Conservation (phyloP, 2,888 invertebrate genomes). For the Meliscaeva auricollis region DNA sequence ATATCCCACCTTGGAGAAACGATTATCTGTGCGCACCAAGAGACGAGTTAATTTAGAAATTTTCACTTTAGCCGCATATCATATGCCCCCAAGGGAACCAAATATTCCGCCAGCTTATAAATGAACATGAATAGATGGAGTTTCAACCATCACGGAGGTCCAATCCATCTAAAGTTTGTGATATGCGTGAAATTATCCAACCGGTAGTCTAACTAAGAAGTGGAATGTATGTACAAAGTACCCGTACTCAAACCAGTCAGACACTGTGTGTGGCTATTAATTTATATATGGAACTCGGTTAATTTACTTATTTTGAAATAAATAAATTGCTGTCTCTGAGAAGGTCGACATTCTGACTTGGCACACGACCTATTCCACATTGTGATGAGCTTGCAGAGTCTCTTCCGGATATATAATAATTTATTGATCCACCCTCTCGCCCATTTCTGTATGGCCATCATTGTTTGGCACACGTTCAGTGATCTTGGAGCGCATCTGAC, state of each 20-base stretch:
- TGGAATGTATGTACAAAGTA: constrained; percentile 23
- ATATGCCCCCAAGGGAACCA: constrained; percentile 55
- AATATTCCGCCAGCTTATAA: not conserved
- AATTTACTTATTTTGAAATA: constrained; percentile 49
- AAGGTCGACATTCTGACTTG: constrained; percentile 20
- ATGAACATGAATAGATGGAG: constrained; percentile 23
- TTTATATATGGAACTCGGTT: constrained; percentile 56
- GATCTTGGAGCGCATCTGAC: constrained; percentile 39
- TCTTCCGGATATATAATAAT: constrained; percentile 43
- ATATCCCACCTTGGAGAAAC: constrained; percentile 34
- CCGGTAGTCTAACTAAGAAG: constrained; percentile 49
- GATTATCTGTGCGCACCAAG: constrained; percentile 15
- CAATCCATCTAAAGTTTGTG: constrained; percentile 37
- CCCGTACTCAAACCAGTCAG: constrained; percentile 26
- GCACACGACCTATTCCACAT: constrained; percentile 12
- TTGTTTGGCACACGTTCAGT: constrained; percentile 38
- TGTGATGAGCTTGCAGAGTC: constrained; percentile 19
- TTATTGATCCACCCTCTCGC: constrained; percentile 50
- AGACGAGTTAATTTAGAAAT: constrained; percentile 71
- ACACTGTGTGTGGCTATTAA: constrained; percentile 27
- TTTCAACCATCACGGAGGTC: constrained; percentile 54
- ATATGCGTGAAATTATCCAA: constrained; percentile 52
- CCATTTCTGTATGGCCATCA: not conserved
- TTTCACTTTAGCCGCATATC: constrained; percentile 39
- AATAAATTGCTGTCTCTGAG: constrained; percentile 1